Evolutionary conservation across 2,888 invertebrate genomes (phyloP), one percentile per base, ranked within the genome.

Genomic region (Phorcus lineatus): DNA sequence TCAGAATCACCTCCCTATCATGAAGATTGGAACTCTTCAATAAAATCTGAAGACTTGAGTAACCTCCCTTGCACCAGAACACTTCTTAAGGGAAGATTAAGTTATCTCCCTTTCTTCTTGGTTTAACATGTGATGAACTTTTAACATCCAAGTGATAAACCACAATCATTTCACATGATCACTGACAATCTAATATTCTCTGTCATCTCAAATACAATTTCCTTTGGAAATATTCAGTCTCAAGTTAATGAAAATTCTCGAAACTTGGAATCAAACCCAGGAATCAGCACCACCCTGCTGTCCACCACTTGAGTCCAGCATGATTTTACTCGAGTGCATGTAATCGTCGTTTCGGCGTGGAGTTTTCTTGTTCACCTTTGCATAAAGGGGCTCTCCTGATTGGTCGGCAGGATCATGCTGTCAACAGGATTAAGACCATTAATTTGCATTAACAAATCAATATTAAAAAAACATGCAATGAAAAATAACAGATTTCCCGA

Each of bases 251-350:
- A 22, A 17, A 24, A 19, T 16, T 66, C 4, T 54, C 28, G 22
- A 31, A 66, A n/a, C 62, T 16, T 13, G 28, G 28, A 55, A 62
- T 85, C 87, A 91, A 79, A 91, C 91, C 91, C 91, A 91, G n/a
- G 91, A 91, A 81, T 91, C 91, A 6, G 90, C 91, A 53, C 90
- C 91, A 28, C 90, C 90, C 54, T 87, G 88, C 19, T 81, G 86
- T 17, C 84, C 85, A 53, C 79, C 80, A 74, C 78, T 82, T 7
- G 74, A 9, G 53, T 87, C 87, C 55, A 86, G 78, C 82, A 87
- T 85, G 13, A 84, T 80, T 75, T 83, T 80, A 57, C 82, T 83
- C 0, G 85, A 82, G 79, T 66, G 83, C 66, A 70, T 76, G 77
- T 28, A 81, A 47, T 82, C 82, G 54, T 88, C 88, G 7, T 82